These are phyloP conservation scores for Campoplex nolae DNA, from an alignment of 2,888 invertebrate genomes.

Conservation along the genomic window DNA sequence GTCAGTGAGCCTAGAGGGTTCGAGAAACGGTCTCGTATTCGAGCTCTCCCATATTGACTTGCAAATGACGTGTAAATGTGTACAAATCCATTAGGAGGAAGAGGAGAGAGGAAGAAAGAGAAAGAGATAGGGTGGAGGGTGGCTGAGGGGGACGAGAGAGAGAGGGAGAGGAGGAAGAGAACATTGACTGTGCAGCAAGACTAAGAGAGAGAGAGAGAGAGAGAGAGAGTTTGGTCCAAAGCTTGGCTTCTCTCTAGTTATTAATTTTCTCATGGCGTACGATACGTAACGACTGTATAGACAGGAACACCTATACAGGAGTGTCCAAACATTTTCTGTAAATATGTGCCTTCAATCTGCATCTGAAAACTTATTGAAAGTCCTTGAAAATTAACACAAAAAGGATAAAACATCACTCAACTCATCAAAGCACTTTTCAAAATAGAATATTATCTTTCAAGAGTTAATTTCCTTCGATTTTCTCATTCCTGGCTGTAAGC, in stretches of 20 bases:
- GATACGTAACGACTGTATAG: background rate
- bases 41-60: conserved; percentile 64
- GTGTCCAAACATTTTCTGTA: conserved; percentile 11
- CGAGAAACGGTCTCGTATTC: conserved; percentile 49
- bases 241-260: conserved; percentile 50
- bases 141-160: background rate
- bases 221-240: conserved; percentile 33
- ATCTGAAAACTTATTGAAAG: conserved; percentile 6
- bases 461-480: background rate
- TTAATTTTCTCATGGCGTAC: conserved; percentile 46
- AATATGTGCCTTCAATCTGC: conserved; percentile 1
- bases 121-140: background rate
- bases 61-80: conserved; percentile 67
- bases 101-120: conserved; percentile 29
- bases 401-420: conserved; percentile 5
- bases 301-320: background rate
- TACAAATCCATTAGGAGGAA: conserved; percentile 67
- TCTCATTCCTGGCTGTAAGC: background rate
- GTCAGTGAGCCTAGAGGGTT: conserved; percentile 31
- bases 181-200: conserved; percentile 35
- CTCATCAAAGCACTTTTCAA: conserved; percentile 35
- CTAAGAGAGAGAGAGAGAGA: conserved; percentile 22
- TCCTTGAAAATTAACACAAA: background rate
- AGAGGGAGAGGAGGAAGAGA: conserved; percentile 23
- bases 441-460: conserved; percentile 32